Percentiles rank a stretch among this genome's conserved stretches.
Conservation (phyloP, 2,888 invertebrate species). For the Augochlorella aurata region DNA sequence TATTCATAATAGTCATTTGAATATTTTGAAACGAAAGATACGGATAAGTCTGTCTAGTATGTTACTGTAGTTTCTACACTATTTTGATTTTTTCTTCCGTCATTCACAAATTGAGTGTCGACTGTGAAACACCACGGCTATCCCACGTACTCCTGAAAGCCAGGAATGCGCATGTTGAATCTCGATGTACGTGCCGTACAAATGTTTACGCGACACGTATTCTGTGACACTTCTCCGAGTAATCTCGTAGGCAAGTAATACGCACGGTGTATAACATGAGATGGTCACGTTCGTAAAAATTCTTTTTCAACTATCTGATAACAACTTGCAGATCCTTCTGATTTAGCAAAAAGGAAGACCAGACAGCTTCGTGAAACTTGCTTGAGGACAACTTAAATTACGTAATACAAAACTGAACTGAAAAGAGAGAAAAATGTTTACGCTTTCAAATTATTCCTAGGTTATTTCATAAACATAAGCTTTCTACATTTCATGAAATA, state of each 20-base stretch:
- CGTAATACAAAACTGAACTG: neutral
- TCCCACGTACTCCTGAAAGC: neutral
- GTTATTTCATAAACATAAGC: no score
- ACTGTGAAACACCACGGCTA: conserved; percentile 5
- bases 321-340: no score
- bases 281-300: neutral
- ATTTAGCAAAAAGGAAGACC: neutral
- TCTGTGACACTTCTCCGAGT: conserved; percentile 29
- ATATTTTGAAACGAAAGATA: no score
- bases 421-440: neutral
- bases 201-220: conserved; percentile 9
- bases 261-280: neutral
- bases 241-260: conserved; percentile 34
- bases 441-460: neutral
- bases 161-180: conserved; percentile 23
- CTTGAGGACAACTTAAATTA: neutral
- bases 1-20: no score
- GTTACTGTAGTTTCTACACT: no score
- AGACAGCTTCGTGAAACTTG: neutral
- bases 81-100: neutral
- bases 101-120: neutral
- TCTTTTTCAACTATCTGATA: neutral
- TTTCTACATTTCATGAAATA: no score
- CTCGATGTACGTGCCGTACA: neutral
- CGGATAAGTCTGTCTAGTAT: no score